A percentile compares a stretch with the other conserved stretches of the same genome.
Evolutionary conservation across 2,888 invertebrate species (phyloP).

Genomic region (Habroteleia sp.): DNA sequence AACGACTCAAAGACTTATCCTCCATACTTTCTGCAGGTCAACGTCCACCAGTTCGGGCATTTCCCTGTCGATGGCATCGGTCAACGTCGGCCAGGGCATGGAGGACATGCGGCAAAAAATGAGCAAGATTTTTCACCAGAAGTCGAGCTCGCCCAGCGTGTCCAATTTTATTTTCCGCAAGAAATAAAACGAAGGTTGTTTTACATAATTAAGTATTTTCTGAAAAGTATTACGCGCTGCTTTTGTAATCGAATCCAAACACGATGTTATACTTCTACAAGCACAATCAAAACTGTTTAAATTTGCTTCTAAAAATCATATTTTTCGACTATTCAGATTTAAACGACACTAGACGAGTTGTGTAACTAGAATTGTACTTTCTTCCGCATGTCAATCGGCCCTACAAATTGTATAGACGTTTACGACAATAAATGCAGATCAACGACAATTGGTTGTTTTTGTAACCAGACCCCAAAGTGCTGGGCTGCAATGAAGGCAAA

Average conservation of each 20-base stretch:
- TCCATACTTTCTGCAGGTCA: slow-evolving; percentile 68
- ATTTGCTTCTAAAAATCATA: too few relatives aligned
- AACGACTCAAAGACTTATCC: too few relatives aligned
- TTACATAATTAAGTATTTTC: slow-evolving; percentile 23
- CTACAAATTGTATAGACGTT: slow-evolving; percentile 25
- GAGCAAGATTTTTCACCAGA: slow-evolving; percentile 83
- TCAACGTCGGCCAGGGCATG: slow-evolving; percentile 82
- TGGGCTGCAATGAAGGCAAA: too few relatives aligned
- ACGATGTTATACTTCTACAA: too few relatives aligned
- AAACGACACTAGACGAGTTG: too few relatives aligned
- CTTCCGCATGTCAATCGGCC: too few relatives aligned
- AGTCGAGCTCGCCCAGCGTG: slow-evolving; percentile 73
- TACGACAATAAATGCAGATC: slow-evolving; percentile 33
- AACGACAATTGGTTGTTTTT: too few relatives aligned
- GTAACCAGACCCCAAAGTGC: too few relatives aligned
- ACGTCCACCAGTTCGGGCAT: slow-evolving; percentile 75
- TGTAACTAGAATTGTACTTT: too few relatives aligned
- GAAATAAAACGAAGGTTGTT: slow-evolving; percentile 67
- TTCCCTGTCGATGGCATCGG: slow-evolving; percentile 78
- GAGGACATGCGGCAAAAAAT: slow-evolving; percentile 84
- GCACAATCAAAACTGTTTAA: too few relatives aligned
- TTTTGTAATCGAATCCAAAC: slow-evolving; percentile 19
- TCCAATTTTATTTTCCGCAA: slow-evolving; percentile 77
- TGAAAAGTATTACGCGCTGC: slow-evolving; percentile 19
- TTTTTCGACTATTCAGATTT: too few relatives aligned